Evolutionary conservation across 2,797 vertebrate genomes (phyloP), one percentile per base, ranked within the genome.

Genomic region (Kryptopterus vitreolus): DNA sequence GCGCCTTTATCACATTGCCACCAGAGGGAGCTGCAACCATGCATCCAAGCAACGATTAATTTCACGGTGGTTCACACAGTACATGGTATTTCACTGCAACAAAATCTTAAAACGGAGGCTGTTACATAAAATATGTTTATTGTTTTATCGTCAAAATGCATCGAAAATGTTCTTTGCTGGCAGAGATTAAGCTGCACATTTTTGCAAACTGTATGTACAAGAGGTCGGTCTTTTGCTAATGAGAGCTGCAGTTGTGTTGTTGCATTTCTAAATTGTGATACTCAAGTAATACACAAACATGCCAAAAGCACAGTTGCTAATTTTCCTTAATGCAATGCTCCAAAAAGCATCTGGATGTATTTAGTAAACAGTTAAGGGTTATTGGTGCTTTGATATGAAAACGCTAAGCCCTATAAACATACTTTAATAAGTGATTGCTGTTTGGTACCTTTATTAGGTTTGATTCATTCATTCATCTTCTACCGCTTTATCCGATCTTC

Each of bases 1-100:
- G 81, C 58, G 35, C 26, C 3, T 57, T 5, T 15, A 29, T 73
- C 61, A 22, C 18, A 8, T 55, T 29, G 35, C 59, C 85, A 86
- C 82, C 80, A 82, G 71, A 70, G 80, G 85, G 82, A 1, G 78
- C 80, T 84, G 48, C 26, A 33, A 13, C 31, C 85, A 82, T 68
- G 50, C 24, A 16, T 16, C 29, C 65, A 77, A 57, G 24, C 35
- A 53, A 43, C n/a, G 58, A 46, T 74, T 43, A 18, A 74, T 26
- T 58, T 43, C n/a, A 59, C 53, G 8, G 15, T 70, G 3, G 29
- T 22, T 35, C 35, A 46, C 46, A 46, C 24, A 26, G 7, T 9
- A 33, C 26, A 59, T 38, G 4, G 58, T 9, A 58, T 63, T 24
- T 74, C 46, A 80, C 22, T n/a, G 31, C 35, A 62, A n/a, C n/a